phyloP scores from a whole-genome alignment of 2,113 vertebrate species.

The Marmota flaviventris region DNA sequence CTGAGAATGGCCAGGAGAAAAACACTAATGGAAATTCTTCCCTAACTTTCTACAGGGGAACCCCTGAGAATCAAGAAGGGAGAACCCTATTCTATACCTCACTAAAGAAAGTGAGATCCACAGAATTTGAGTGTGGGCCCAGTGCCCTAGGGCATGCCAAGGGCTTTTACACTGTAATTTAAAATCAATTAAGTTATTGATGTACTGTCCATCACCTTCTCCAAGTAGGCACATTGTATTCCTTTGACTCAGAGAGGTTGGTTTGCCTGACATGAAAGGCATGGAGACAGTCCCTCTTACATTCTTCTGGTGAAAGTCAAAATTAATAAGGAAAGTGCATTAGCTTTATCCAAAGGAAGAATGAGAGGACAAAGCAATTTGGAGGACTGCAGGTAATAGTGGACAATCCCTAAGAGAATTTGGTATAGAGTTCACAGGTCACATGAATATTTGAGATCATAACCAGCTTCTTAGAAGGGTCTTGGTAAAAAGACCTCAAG shows the following conservation, averaged over 20 bases:
- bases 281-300: not conserved
- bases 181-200: not conserved
- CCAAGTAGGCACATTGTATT: not conserved
- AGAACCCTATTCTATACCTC: rapidly evolving
- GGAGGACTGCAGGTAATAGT: not conserved
- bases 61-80: not conserved
- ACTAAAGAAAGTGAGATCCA: not conserved
- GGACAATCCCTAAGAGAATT: not conserved
- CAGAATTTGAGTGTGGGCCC: too few relatives aligned
- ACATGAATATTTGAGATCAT: not conserved
- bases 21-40: not conserved
- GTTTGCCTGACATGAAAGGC: not conserved
- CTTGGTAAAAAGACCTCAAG: not conserved
- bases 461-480: not conserved
- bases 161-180: too few relatives aligned
- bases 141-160: too few relatives aligned
- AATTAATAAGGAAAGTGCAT: not conserved
- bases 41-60: not conserved
- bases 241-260: too few relatives aligned
- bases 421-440: not conserved
- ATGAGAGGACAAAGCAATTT: not conserved
- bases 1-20: not conserved
- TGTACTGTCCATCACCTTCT: not conserved
- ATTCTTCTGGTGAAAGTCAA: not conserved
- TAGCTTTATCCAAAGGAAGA: not conserved